Evolutionary conservation across 1,140 invertebrate genomes (phyloP).

Genomic region (Papilio polytes): DNA sequence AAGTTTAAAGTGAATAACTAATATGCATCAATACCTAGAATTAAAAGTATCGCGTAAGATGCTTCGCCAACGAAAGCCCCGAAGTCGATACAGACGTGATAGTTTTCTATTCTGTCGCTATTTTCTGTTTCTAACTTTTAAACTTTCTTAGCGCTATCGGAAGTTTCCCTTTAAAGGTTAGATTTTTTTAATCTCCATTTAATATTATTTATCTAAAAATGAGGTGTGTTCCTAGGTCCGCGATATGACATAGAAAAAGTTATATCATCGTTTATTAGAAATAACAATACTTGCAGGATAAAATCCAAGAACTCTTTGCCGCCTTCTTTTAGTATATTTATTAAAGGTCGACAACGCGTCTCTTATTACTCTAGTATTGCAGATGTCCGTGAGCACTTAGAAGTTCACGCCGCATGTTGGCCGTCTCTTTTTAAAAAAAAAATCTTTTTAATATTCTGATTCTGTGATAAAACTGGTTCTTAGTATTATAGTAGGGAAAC

Average conservation of each 20-base stretch:
- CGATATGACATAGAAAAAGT: neutral
- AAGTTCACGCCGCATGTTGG: too few relatives aligned
- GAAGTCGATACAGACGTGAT: conserved; percentile 16
- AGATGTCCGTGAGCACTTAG: too few relatives aligned
- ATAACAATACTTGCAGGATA: neutral
- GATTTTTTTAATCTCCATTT: neutral
- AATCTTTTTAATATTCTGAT: too few relatives aligned
- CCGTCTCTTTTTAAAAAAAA: too few relatives aligned
- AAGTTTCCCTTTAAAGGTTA: neutral
- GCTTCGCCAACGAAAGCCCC: neutral
- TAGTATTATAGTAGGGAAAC: too few relatives aligned
- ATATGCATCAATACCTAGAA: neutral
- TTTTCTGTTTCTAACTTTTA: conserved; percentile 13
- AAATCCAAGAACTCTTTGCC: neutral
- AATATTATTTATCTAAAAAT: neutral
- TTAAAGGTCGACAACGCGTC: too few relatives aligned
- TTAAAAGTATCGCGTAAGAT: neutral
- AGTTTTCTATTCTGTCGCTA: conserved; percentile 16
- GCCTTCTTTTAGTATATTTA: too few relatives aligned
- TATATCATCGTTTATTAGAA: too few relatives aligned
- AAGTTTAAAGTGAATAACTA: neutral
- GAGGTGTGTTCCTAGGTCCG: neutral
- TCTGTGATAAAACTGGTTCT: too few relatives aligned
- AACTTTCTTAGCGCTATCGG: conserved; percentile 13
- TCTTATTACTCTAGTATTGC: too few relatives aligned